phyloP scores from a whole-genome alignment of 2,113 vertebrate species.

The Acinonyx jubatus region DNA sequence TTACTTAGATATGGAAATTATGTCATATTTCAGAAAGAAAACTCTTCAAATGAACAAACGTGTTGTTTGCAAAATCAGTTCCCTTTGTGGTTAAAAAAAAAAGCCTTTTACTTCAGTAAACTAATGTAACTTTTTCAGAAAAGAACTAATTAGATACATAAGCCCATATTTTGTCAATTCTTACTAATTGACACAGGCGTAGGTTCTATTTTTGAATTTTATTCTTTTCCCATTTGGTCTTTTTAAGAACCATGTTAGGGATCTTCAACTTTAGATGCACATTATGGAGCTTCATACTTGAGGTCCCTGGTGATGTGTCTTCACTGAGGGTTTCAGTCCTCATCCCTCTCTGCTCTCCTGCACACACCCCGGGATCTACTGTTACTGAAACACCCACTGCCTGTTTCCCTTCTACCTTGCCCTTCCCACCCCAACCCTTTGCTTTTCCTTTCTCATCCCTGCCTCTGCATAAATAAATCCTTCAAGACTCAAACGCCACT shows the following conservation, averaged over 20 bases:
- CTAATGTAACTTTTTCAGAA: background rate
- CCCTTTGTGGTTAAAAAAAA: background rate
- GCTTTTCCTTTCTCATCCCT: background rate
- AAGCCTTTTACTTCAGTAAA: background rate
- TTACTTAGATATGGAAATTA: slow-evolving; percentile 21
- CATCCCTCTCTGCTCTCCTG: background rate
- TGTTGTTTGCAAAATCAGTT: background rate
- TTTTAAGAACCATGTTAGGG: background rate
- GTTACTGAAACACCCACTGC: background rate
- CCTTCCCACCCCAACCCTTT: background rate
- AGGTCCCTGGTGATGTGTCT: background rate
- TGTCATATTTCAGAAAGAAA: slow-evolving; percentile 28
- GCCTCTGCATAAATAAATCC: background rate
- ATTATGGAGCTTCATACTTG: background rate
- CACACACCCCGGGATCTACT: background rate
- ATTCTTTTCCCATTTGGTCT: background rate
- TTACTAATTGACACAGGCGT: background rate
- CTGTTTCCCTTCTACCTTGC: background rate
- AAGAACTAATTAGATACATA: background rate
- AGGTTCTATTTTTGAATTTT: background rate
- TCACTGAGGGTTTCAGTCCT: background rate
- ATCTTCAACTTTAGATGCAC: background rate
- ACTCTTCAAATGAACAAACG: background rate
- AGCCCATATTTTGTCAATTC: background rate
- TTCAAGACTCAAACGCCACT: background rate